Evolutionary conservation across 37 sponge, comb jelly and placozoan species (phyloP).

Genomic region (Aphrocallistes beatrix): DNA sequence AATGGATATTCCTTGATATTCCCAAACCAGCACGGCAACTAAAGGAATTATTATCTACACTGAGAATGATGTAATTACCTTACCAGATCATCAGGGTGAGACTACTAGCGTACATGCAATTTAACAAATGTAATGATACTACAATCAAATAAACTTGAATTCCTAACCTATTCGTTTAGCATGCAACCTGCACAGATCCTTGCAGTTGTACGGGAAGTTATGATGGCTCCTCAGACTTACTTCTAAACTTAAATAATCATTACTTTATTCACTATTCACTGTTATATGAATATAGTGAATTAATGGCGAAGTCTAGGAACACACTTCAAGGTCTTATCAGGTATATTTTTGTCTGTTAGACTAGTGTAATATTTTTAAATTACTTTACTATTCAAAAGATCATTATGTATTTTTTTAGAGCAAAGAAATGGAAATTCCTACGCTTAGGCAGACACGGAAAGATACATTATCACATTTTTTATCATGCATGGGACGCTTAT

Average conservation of each 20-base stretch:
- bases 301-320: constrained; percentile 10
- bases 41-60: background rate
- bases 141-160: background rate
- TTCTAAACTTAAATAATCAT: background rate
- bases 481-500: constrained; percentile 9
- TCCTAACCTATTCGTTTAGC: background rate
- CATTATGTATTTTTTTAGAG: too few species aligned
- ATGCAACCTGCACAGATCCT: background rate
- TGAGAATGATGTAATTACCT: background rate
- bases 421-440: background rate
- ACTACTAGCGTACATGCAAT: too few species aligned
- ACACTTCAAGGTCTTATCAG: constrained; percentile 4
- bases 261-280: background rate
- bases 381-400: background rate
- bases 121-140: too few species aligned
- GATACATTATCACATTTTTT: background rate
- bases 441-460: background rate
- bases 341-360: too few species aligned
- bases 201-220: background rate
- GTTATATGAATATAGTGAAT: constrained; percentile 8
- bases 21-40: background rate
- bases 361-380: background rate
- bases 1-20: background rate
- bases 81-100: constrained; percentile 2
- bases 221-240: background rate